A percentile compares a stretch with the other conserved stretches of the same genome.
These are phyloP conservation scores for Oscheius myriophilus DNA, from an alignment of 2,888 invertebrate species.

Conservation along the genomic window DNA sequence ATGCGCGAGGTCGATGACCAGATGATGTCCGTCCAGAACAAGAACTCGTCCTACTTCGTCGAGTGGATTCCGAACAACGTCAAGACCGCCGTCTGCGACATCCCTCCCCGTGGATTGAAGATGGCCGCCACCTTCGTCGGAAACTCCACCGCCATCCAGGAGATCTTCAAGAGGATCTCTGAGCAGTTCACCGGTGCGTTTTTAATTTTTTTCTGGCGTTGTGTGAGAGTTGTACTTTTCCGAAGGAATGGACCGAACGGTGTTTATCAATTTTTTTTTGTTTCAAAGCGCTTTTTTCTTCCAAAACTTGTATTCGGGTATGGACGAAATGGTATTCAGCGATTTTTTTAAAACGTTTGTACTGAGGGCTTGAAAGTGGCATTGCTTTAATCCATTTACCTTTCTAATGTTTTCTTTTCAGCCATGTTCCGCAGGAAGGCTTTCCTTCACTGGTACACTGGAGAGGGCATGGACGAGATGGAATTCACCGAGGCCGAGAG, in stretches of 20 bases:
- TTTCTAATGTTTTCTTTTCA: too few relatives aligned
- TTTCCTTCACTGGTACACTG: constrained; percentile 97
- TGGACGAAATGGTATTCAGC: too few relatives aligned
- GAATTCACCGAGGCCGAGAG: constrained; percentile 95
- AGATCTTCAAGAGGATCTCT: constrained; percentile 86
- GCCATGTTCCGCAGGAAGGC: constrained; percentile 95
- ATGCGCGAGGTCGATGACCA: constrained; percentile 73
- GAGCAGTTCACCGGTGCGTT: constrained; percentile 80
- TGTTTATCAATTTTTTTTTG: not conserved
- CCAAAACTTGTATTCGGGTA: too few relatives aligned
- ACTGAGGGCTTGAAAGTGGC: too few relatives aligned
- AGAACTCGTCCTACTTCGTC: constrained; percentile 64
- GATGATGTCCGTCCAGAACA: constrained; percentile 63
- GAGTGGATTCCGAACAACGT: constrained; percentile 79
- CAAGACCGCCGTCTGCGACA: constrained; percentile 92
- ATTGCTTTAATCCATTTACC: too few relatives aligned
- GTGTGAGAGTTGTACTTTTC: not conserved
- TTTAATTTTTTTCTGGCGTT: not conserved
- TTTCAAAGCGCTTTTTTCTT: not conserved
- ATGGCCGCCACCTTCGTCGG: constrained; percentile 93
- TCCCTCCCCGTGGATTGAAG: constrained; percentile 86
- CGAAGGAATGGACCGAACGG: too few relatives aligned
- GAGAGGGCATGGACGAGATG: constrained; percentile 97
- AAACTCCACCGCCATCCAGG: constrained; percentile 87
- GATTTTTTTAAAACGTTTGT: too few relatives aligned